These are phyloP conservation scores for Tholera decimalis DNA, from an alignment of 2,888 invertebrate species.

Conservation along the genomic window DNA sequence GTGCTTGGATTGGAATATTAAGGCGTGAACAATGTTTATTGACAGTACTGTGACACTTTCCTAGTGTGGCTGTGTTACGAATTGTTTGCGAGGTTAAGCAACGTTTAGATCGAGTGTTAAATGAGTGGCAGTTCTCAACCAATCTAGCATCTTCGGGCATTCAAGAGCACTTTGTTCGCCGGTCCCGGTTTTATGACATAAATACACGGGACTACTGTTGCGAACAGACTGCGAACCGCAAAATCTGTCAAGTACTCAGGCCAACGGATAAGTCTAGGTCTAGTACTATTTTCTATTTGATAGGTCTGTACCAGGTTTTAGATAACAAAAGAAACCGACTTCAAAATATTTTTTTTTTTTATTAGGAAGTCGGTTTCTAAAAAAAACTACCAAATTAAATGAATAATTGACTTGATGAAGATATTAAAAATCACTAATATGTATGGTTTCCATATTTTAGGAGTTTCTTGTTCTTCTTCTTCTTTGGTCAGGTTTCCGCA, in stretches of 20 bases:
- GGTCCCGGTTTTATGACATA: slow-evolving; percentile 5
- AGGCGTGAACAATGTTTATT: slow-evolving; percentile 24
- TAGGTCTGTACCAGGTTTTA: background rate
- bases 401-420: no score
- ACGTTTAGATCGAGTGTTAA: slow-evolving; percentile 37
- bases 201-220: slow-evolving; percentile 20
- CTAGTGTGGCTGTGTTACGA: slow-evolving; percentile 7
- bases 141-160: slow-evolving; percentile 1
- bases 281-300: slow-evolving; percentile 11
- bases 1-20: slow-evolving; percentile 26
- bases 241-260: background rate
- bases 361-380: no score
- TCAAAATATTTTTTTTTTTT: background rate
- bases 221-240: background rate
- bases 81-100: slow-evolving; percentile 21
- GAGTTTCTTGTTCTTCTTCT: no score
- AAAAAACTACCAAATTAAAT: no score
- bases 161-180: slow-evolving; percentile 28
- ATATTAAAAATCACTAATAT: no score
- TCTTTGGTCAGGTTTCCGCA: no score
- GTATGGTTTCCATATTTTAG: no score
- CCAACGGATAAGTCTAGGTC: slow-evolving; percentile 1
- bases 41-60: slow-evolving; percentile 24
- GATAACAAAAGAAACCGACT: background rate
- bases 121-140: slow-evolving; percentile 18